Base-by-base conservation (phyloP, 2,113 vertebrate species). In the Himantopus leucocephalus region DNA sequence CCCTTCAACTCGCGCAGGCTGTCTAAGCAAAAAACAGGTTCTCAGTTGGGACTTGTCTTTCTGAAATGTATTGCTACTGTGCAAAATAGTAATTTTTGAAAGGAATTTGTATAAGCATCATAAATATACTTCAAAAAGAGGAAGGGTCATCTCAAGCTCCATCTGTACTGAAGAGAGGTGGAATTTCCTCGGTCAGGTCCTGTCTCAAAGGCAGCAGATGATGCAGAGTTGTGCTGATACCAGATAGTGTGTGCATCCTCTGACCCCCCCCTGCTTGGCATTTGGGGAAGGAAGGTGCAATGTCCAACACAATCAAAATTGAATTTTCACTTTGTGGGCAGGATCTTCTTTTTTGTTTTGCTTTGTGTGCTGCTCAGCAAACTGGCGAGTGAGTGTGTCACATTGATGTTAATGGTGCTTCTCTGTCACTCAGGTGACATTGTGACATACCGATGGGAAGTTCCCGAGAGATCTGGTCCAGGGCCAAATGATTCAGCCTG, bases 401-500 rank as follows among this genome's bases (percentile, higher is more conserved):
- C 21, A 8, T 24, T 58, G 50, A 9, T 56, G 30, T 41, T 86
- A 45, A 10, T n/a, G 5, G n/a, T 78, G 30, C 53, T 58, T 93
- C 60, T 56, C 68, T 91, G 45, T 23, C 35, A 5, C 74, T 93
- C 71, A 97, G 98, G 98, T 74, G 97, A 98, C 64, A 97, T 98
- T 34, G 85, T 98, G 59, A 98, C 96, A 3, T 98, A 98, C 75
- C 94, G 77, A 1, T 98, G 98, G 98, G 96, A 97, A 26, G 76
- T 98, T 75, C 98, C 98, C 0, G 98, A 98, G 72, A 97, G 97
- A 76, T 97, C 98, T 79, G 98, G 98, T 10, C 98, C 98, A 41
- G 98, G 98, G 12, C 96, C 97, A 45, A 98, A 98, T 47, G 98
- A 98, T 75, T 98, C 98, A 60, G 96, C 97, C 67, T 98, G 98